Conservation (phyloP, 2,113 vertebrate species). For the Coptodon rendalli region DNA sequence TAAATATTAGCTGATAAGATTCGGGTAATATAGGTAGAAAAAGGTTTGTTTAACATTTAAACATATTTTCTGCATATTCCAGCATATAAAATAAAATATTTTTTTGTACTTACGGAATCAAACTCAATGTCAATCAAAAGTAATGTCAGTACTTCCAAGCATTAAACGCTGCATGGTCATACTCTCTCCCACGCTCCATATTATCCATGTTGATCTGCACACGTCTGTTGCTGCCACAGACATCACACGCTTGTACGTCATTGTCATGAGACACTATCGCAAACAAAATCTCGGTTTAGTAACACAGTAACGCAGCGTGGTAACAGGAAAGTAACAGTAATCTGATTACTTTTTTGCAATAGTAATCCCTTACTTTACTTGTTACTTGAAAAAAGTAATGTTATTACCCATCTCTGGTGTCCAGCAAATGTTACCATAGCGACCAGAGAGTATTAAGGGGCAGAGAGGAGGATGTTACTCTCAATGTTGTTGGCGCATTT, state of each 20-base stretch:
- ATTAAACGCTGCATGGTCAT: background rate
- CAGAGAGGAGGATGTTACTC: background rate
- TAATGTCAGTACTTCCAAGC: background rate
- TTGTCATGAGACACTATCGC: background rate
- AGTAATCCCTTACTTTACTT: background rate
- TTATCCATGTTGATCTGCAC: background rate
- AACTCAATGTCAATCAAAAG: background rate
- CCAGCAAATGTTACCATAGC: background rate
- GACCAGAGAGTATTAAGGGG: background rate
- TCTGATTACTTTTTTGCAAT: background rate
- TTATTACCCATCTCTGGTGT: too few species aligned
- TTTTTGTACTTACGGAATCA: background rate
- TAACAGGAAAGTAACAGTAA: background rate
- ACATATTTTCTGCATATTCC: background rate
- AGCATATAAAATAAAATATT: background rate
- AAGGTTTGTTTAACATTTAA: background rate
- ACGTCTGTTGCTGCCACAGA: background rate
- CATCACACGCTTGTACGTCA: rapidly evolving
- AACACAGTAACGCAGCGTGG: rapidly evolving
- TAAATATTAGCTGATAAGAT: background rate
- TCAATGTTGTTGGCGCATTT: background rate
- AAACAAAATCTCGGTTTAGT: background rate
- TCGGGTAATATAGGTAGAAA: background rate
- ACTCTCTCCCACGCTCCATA: background rate
- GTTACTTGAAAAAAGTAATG: background rate